Evolutionary conservation across 2,113 vertebrate genomes (phyloP).

Genomic region (Apeltes quadracus): DNA sequence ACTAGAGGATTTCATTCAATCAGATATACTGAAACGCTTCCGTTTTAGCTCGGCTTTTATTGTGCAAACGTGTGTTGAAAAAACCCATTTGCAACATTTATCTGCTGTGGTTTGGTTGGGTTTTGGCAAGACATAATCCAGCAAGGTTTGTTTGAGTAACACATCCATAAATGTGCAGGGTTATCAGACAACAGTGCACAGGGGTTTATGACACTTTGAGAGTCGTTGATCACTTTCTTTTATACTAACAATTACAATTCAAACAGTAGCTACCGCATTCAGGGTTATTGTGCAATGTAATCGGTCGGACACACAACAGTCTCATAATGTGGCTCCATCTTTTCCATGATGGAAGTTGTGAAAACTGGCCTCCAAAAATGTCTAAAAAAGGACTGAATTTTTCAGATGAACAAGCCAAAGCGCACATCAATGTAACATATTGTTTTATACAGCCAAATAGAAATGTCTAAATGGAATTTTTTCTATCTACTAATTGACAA

Average conservation of each 20-base stretch:
- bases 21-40: not conserved
- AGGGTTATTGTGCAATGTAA: not conserved
- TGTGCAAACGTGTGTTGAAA: not conserved
- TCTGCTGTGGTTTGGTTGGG: not conserved
- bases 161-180: not conserved
- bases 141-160: not conserved
- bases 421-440: not conserved
- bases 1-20: not conserved
- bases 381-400: not conserved
- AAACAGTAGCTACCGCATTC: not conserved
- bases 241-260: not conserved
- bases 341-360: not conserved
- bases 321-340: not conserved
- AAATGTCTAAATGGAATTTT: not conserved
- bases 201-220: not conserved
- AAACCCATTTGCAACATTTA: not conserved
- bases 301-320: not conserved
- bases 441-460: not conserved
- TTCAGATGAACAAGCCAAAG: not conserved
- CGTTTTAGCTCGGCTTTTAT: not conserved
- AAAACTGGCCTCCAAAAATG: not conserved
- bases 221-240: constrained; percentile 1
- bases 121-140: not conserved
- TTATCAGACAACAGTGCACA: constrained; percentile 3
- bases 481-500: not conserved